A percentile compares a stretch with the other conserved stretches of the same genome.
Evolutionary conservation across 2,888 invertebrate genomes (phyloP).

Genomic region (Altica lythri): DNA sequence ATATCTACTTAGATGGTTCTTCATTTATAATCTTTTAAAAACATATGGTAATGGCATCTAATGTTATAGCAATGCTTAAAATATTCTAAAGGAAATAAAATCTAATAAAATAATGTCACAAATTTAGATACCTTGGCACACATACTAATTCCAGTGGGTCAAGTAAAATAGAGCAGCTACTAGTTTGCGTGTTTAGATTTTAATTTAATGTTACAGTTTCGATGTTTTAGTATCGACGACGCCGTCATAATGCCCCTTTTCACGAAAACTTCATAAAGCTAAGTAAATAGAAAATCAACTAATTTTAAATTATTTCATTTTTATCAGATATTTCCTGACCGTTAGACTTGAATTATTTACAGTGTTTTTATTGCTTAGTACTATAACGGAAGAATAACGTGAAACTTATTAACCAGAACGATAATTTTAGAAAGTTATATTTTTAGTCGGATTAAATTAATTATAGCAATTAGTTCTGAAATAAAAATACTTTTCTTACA

Average conservation of each 20-base stretch:
- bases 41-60: too few relatives aligned
- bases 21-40: too few relatives aligned
- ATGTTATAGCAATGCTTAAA: too few relatives aligned
- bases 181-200: slow-evolving; percentile 19
- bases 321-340: slow-evolving; percentile 1
- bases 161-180: slow-evolving; percentile 12
- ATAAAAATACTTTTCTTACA: too few relatives aligned
- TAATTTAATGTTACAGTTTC: slow-evolving; percentile 22
- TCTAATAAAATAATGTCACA: too few relatives aligned
- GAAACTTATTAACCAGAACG: too few relatives aligned
- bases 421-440: too few relatives aligned
- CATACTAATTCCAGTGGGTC: slow-evolving; percentile 1
- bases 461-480: too few relatives aligned
- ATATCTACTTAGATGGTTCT: too few relatives aligned
- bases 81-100: too few relatives aligned
- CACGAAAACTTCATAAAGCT: slow-evolving; percentile 1
- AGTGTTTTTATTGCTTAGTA: not conserved
- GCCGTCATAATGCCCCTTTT: slow-evolving; percentile 11
- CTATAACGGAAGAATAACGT: not conserved
- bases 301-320: slow-evolving; percentile 13
- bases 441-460: too few relatives aligned
- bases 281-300: slow-evolving; percentile 10
- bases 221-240: slow-evolving; percentile 17
- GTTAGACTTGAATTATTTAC: slow-evolving; percentile 1
- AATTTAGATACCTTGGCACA: too few relatives aligned